Conservation (phyloP, 2,888 invertebrate species). For the Oligia latruncula region DNA sequence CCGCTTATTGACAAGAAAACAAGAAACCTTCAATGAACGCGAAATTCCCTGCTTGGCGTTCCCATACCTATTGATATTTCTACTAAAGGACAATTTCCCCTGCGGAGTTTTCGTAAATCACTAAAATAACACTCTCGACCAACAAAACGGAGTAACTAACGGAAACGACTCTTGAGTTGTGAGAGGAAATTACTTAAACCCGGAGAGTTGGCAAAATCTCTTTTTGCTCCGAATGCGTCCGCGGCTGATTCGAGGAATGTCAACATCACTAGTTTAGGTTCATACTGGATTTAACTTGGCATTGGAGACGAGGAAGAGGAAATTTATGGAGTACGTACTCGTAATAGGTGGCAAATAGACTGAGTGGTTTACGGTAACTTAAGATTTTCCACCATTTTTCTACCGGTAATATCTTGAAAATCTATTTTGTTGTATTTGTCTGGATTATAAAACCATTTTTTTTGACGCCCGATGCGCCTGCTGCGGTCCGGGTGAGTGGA, state of each 20-base stretch:
- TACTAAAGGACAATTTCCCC: constrained; percentile 64
- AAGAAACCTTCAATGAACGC: constrained; percentile 35
- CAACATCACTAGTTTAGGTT: constrained; percentile 57
- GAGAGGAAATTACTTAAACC: constrained; percentile 80
- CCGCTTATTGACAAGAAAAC: constrained; percentile 56
- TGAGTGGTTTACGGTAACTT: background rate
- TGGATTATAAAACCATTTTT: too few species aligned
- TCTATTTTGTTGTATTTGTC: background rate
- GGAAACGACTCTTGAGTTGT: constrained; percentile 75
- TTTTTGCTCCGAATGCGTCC: constrained; percentile 68
- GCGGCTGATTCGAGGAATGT: constrained; percentile 69
- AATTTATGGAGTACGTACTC: constrained; percentile 6
- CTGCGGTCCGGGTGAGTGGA: too few species aligned
- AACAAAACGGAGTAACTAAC: constrained; percentile 70
- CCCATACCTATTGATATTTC: constrained; percentile 62
- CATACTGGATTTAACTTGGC: constrained; percentile 24
- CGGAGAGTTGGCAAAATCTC: constrained; percentile 73
- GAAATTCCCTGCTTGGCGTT: constrained; percentile 28
- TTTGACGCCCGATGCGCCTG: too few species aligned
- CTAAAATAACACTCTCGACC: constrained; percentile 67
- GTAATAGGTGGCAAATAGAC: constrained; percentile 7
- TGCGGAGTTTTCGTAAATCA: constrained; percentile 63
- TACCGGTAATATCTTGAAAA: background rate
- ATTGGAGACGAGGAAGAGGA: background rate
- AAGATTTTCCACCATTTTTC: background rate